These are phyloP conservation scores for Melanargia galathea DNA, from an alignment of 2,888 invertebrate genomes.

Conservation along the genomic window DNA sequence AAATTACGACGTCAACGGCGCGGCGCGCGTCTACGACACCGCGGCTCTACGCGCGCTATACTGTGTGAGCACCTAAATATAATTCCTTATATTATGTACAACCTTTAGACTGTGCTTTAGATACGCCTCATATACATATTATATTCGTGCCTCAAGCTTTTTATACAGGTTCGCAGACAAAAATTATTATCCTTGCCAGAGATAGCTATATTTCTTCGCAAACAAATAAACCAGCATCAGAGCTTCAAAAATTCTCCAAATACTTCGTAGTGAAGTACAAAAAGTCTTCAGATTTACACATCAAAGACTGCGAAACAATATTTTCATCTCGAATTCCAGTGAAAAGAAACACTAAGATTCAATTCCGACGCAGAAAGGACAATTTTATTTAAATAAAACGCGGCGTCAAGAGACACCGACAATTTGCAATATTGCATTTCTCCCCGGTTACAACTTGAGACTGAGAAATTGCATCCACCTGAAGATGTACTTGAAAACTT, in stretches of 20 bases:
- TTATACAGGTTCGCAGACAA: too few relatives aligned
- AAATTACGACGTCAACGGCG: too few relatives aligned
- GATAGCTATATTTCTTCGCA: not conserved
- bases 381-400: slow-evolving; percentile 30
- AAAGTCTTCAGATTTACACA: not conserved
- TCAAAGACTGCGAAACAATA: slow-evolving; percentile 16
- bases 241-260: not conserved
- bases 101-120: too few relatives aligned
- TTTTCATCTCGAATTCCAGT: not conserved
- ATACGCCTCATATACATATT: too few relatives aligned
- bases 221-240: not conserved
- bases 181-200: too few relatives aligned
- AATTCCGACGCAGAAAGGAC: slow-evolving; percentile 21
- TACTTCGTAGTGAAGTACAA: not conserved
- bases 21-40: too few relatives aligned
- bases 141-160: too few relatives aligned
- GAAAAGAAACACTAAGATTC: slow-evolving; percentile 13
- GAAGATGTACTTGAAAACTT: slow-evolving; percentile 6
- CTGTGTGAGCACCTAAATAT: too few relatives aligned
- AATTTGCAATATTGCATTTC: slow-evolving; percentile 40
- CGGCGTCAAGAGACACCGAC: slow-evolving; percentile 25
- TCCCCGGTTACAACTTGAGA: slow-evolving; percentile 24
- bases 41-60: too few relatives aligned
- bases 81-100: too few relatives aligned
- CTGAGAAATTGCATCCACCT: slow-evolving; percentile 31